Base-by-base conservation (phyloP, 2,888 invertebrate genomes). In the Steinernema scapterisci region DNA sequence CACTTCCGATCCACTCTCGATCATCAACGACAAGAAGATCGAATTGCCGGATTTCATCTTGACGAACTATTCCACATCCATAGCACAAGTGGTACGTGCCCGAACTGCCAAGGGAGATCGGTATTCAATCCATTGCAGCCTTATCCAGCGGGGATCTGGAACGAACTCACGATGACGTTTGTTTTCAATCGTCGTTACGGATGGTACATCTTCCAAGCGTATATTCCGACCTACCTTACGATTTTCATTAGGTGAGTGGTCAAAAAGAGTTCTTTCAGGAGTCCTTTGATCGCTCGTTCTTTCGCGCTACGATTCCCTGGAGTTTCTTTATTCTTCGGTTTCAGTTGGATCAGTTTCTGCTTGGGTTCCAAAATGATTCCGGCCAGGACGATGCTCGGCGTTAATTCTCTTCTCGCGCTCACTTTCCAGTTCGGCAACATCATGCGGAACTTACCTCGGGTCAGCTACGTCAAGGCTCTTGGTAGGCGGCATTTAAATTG, bases 151-250 rank as follows among this genome's bases (percentile, higher is more conserved):
- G 85, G 85, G 6, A 78, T 82, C 21, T 85, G 85, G 85, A 82
- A 85, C 56, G 85, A 85, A 73, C 73, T 85, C 70, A 84, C 83
- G 19, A 84, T 84, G 83, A 79, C 76, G 38, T 84, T 83, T 76
- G 76, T 75, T 1, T 85, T 85, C 75, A 78, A 79, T 51, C 76
- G 85, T 21, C 78, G 83, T 11, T 85, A 82, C 75, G 85, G 85
- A 46, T 85, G 85, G 85, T 85, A 85, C 79, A 84, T 86, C 72
- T 81, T 87, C 63, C 87, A 77, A 76, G 87, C 86, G 13, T 87
- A 86, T 72, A 80, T 87, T 63, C 85, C 84, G 7, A 84, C 85
- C 16, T 84, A 83, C 77, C 79, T 85, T 9, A 85, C 85, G 7
- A 84, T 85, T 46, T 85, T 85, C 73, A 84, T 85, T 72, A 83